phyloP scores from a whole-genome alignment of 2,113 vertebrate species.

The Siphamia tubifer region DNA sequence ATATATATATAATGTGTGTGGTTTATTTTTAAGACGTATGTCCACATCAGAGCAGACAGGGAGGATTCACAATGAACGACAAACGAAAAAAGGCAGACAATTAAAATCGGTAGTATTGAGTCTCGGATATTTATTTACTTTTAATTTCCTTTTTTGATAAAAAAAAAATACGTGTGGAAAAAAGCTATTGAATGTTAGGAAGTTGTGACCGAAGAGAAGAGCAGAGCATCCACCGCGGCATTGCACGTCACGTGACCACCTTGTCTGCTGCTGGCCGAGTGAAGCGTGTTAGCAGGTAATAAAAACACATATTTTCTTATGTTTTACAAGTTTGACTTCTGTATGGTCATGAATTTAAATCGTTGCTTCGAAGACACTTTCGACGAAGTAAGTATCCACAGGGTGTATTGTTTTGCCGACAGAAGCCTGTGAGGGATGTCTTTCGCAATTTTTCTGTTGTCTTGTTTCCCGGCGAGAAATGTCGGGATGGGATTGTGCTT shows the following conservation, averaged over 20 bases:
- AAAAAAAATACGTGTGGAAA: not conserved
- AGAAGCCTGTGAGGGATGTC: conserved; percentile 32
- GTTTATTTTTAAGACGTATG: no score
- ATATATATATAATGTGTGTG: no score
- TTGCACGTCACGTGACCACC: conserved; percentile 79
- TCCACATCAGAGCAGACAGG: no score
- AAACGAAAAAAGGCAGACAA: not conserved
- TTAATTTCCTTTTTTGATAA: no score
- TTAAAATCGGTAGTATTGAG: no score
- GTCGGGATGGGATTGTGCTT: conserved; percentile 69
- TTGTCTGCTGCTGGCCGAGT: conserved; percentile 78
- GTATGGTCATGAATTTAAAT: not conserved
- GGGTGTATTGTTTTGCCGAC: not conserved
- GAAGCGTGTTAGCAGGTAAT: conserved; percentile 84
- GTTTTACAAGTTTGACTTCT: not conserved
- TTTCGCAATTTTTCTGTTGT: conserved; percentile 68
- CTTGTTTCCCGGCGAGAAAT: conserved; percentile 70
- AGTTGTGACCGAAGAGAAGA: conserved; percentile 12
- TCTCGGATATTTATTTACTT: no score
- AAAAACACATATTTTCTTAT: conserved; percentile 48
- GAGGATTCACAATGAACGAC: no score
- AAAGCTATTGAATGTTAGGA: not conserved
- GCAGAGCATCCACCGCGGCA: conserved; percentile 54
- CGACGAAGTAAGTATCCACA: not conserved
- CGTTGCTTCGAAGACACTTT: accelerated